These are phyloP conservation scores for Drosophila atroscutellata DNA, from an alignment of 2,888 invertebrate species.

Conservation along the genomic window DNA sequence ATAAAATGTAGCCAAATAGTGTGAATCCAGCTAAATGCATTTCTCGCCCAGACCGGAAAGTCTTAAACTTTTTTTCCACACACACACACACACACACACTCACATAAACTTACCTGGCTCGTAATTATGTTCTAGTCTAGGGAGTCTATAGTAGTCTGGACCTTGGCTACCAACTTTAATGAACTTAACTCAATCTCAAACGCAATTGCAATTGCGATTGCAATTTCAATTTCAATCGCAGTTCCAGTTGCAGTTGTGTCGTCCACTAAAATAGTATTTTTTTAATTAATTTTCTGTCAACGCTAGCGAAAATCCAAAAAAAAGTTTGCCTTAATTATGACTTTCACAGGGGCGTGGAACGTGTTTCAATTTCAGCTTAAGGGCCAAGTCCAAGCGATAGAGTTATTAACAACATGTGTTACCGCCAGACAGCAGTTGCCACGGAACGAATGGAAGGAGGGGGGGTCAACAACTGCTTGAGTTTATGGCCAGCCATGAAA, in stretches of 20 bases:
- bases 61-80: conserved; percentile 15
- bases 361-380: conserved; percentile 60
- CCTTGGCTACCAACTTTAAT: conserved; percentile 42
- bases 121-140: conserved; percentile 23
- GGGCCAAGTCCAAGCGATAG: conserved; percentile 19
- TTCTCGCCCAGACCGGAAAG: conserved; percentile 22
- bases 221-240: conserved; percentile 24
- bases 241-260: not conserved
- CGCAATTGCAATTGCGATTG: conserved; percentile 25
- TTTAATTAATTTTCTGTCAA: conserved; percentile 80
- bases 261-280: conserved; percentile 28
- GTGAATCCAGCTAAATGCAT: conserved; percentile 52
- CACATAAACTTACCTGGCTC: conserved; percentile 13
- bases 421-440: conserved; percentile 18
- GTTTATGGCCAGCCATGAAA: conserved; percentile 39
- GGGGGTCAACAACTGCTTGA: conserved; percentile 37
- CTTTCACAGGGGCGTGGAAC: conserved; percentile 48
- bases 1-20: conserved; percentile 18
- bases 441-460: not conserved
- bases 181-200: conserved; percentile 48
- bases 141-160: not conserved
- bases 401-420: conserved; percentile 76
- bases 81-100: not conserved
- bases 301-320: conserved; percentile 64
- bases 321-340: conserved; percentile 47